Evolutionary conservation across 1,140 invertebrate species (phyloP).

Genomic region (Ostrea edulis): DNA sequence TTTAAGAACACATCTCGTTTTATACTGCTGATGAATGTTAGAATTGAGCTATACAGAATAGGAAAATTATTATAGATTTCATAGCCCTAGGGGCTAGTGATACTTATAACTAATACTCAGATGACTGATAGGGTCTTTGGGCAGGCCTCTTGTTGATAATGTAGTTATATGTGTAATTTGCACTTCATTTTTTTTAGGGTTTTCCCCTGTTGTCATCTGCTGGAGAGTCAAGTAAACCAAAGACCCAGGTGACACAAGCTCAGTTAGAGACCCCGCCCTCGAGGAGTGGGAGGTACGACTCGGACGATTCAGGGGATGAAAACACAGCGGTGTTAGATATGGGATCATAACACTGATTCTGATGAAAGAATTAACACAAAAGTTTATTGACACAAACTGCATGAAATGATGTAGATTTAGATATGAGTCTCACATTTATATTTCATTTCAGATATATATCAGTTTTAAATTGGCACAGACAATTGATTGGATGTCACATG

Average conservation of each 20-base stretch:
- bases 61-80: too few relatives aligned
- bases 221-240: neutral
- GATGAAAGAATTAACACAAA: neutral
- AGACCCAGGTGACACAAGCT: conserved; percentile 4
- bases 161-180: too few relatives aligned
- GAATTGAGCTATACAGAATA: too few relatives aligned
- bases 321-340: conserved; percentile 9
- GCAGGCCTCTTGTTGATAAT: too few relatives aligned
- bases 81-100: too few relatives aligned
- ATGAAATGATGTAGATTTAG: neutral
- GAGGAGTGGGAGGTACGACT: neutral
- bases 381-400: neutral
- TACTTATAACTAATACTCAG: too few relatives aligned
- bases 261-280: conserved; percentile 13
- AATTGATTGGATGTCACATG: neutral
- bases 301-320: neutral
- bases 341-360: neutral
- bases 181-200: neutral
- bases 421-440: neutral
- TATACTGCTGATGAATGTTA: too few relatives aligned
- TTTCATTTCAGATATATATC: neutral
- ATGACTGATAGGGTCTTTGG: too few relatives aligned
- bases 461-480: neutral
- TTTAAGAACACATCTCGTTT: too few relatives aligned
- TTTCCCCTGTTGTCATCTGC: neutral